Base-by-base conservation (phyloP, 1,140 invertebrate species). In the Piezodorus guildinii region DNA sequence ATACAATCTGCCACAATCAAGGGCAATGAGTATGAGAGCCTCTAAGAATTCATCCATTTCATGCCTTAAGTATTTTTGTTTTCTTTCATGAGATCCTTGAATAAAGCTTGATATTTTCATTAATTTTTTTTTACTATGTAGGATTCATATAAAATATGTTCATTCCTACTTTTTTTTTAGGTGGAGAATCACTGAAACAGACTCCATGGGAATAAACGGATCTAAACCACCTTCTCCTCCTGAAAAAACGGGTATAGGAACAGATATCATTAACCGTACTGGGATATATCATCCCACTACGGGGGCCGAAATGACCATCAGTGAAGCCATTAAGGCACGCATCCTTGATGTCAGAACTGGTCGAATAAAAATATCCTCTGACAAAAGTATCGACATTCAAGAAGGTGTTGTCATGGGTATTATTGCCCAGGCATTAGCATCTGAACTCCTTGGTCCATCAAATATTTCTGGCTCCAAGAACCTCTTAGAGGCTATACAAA, bases 271-370 rank as follows among this genome's bases (percentile, higher is more conserved):
- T 25, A 85, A 89, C 69, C 82, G 83, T 65, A 82, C 82, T 68
- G 89, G 90, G 61, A 90, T 96, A 69, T 75, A 89, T 39, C 88
- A 97, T 79, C 92, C 92, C 17, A 81, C 82, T 65, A 95, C 88
- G 2, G 86, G 86, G 65, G 81, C 90, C 70, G 78, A 86, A 62
- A 75, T 96, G 59, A 91, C 88, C 12, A 83, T 95, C 10, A 83
- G 85, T 62, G 87, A 93, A 74, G 91, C 91, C 9, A 90, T 93
- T 62, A 82, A 83, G 62, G 78, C 85, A 72, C 81, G 89, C 46
- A 84, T 95, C 62, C 75, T 94, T 51, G 89, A 95, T 73, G 85
- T 90, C 49, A 77, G 86, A 71, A 87, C 83, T 21, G 88, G 87
- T 67, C 80, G 79, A 75, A 80, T 86, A 70, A 71, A 78, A 2